Conservation (phyloP, 2,888 invertebrate genomes). For the Hanleya hanleyi region DNA sequence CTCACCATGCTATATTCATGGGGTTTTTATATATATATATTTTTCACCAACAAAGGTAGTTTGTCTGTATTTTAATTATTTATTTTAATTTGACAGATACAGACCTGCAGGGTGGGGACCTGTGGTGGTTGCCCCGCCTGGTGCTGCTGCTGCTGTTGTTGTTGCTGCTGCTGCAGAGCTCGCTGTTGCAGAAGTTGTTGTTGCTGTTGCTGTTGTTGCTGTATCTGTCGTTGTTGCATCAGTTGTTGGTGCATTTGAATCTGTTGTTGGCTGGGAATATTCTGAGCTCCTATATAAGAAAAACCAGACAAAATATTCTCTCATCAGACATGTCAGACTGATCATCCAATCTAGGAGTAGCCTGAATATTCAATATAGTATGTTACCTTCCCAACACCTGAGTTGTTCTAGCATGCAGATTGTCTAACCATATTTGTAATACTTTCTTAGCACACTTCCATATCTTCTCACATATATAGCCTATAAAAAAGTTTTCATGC, state of each 20-base stretch:
- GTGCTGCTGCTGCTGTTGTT: conserved; percentile 18
- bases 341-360: background rate
- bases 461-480: no score
- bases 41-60: no score
- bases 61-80: no score
- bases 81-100: no score
- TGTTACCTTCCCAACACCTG: no score
- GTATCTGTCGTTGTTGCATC: conserved; percentile 25
- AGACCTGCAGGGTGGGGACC: conserved; percentile 6
- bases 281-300: background rate
- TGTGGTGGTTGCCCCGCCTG: conserved; percentile 35
- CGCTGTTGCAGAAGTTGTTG: conserved; percentile 25
- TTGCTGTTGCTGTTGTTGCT: conserved; percentile 16
- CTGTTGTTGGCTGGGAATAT: conserved; percentile 19
- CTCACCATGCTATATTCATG: no score
- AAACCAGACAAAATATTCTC: background rate
- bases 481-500: no score
- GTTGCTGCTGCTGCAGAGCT: conserved; percentile 19
- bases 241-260: conserved; percentile 34
- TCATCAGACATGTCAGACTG: background rate
- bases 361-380: no score
- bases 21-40: no score
- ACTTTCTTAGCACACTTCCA: background rate
- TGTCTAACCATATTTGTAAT: background rate
- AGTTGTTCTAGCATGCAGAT: no score